Percentiles rank a stretch among this genome's conserved stretches.
These are phyloP conservation scores for Mystacornis crossleyi DNA, from an alignment of 2,113 vertebrate genomes.

Conservation along the genomic window DNA sequence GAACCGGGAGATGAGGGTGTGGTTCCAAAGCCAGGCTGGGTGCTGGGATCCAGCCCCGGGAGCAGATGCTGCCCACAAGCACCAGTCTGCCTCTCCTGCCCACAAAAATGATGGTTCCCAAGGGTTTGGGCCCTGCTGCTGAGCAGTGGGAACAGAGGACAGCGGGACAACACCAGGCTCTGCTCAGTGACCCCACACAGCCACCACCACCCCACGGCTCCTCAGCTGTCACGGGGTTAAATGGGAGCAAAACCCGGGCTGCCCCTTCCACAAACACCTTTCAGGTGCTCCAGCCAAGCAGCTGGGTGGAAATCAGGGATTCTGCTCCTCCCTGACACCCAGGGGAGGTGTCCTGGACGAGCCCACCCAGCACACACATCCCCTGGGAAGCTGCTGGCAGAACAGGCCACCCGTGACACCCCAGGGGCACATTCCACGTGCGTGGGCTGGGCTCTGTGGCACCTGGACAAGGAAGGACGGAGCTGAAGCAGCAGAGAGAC, in stretches of 20 bases:
- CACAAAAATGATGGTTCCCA: not conserved
- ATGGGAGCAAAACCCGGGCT: not conserved
- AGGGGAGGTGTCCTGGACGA: not conserved
- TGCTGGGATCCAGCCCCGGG: not conserved
- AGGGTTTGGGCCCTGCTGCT: not conserved
- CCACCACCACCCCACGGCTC: not conserved
- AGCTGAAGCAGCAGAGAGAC: not conserved
- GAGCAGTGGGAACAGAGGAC: not conserved
- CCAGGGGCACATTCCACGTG: accelerated
- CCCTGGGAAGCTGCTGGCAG: not conserved
- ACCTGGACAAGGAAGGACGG: not conserved
- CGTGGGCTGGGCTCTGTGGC: not conserved
- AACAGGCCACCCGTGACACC: not conserved
- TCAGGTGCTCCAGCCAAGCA: not conserved
- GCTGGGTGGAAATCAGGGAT: not conserved
- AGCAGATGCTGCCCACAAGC: not conserved
- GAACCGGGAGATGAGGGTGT: not conserved
- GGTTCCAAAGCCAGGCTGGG: not conserved
- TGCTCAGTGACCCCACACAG: not conserved
- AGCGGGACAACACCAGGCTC: not conserved
- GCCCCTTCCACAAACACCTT: not conserved
- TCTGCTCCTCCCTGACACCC: not conserved
- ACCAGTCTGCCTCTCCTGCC: not conserved
- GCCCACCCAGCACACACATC: not conserved
- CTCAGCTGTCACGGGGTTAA: not conserved